These are phyloP conservation scores for Pollachius pollachius DNA, from an alignment of 2,113 vertebrate genomes.

Conservation along the genomic window DNA sequence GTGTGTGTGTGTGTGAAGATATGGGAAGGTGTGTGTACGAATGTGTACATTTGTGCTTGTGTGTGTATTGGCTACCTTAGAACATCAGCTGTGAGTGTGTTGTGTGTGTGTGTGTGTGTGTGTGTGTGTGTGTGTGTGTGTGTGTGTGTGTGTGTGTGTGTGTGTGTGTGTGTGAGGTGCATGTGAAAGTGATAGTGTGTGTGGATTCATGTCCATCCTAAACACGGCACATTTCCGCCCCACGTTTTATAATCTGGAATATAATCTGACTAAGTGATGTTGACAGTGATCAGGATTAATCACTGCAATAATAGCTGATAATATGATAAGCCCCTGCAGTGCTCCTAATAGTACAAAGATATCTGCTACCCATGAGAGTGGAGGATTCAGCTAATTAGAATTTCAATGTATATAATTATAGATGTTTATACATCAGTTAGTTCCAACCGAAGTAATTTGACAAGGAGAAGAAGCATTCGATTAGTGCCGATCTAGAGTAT, in stretches of 20 bases:
- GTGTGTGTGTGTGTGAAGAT: too few relatives aligned
- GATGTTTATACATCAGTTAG: too few relatives aligned
- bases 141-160: not conserved
- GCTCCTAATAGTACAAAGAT: constrained; percentile 58
- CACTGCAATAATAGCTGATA: constrained; percentile 78
- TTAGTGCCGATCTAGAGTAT: too few relatives aligned
- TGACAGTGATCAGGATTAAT: constrained; percentile 80
- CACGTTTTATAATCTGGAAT: constrained; percentile 71
- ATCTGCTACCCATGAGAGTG: constrained; percentile 5
- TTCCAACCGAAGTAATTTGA: too few relatives aligned
- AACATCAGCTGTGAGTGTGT: too few relatives aligned
- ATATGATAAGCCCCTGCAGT: constrained; percentile 69
- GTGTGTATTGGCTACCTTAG: too few relatives aligned
- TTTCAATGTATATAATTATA: too few relatives aligned
- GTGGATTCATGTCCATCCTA: constrained; percentile 14
- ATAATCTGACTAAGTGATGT: constrained; percentile 76
- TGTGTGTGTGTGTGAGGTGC: not conserved
- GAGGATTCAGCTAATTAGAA: too few relatives aligned
- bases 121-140: not conserved
- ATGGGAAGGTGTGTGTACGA: too few relatives aligned
- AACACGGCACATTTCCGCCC: constrained; percentile 57
- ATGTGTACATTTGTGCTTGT: too few relatives aligned
- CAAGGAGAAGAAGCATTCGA: too few relatives aligned
- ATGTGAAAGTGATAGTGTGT: constrained; percentile 8
- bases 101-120: too few relatives aligned